Evolutionary conservation across 2,113 vertebrate genomes (phyloP).

Genomic region (Anoura caudifer): DNA sequence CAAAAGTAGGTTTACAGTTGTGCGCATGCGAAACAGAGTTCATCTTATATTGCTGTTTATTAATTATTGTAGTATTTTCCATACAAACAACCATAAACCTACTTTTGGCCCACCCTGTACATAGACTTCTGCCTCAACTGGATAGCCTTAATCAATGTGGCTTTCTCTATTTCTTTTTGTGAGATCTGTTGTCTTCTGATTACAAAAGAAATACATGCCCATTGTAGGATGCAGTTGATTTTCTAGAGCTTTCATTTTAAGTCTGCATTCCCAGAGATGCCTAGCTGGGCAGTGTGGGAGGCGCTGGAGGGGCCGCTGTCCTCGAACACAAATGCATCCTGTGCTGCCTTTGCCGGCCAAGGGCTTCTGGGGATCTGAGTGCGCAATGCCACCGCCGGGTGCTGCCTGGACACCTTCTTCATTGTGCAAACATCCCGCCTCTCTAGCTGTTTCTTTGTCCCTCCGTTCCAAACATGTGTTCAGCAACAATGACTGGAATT

Average conservation of each 20-base stretch:
- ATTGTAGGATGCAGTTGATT: constrained; percentile 44
- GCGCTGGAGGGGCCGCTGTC: neutral
- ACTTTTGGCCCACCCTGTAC: neutral
- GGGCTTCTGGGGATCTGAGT: neutral
- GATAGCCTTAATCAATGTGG: constrained; percentile 38
- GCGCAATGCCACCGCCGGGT: neutral
- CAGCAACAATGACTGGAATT: constrained; percentile 8
- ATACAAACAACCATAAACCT: neutral
- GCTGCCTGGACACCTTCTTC: neutral
- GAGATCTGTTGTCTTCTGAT: constrained; percentile 58
- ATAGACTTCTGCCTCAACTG: constrained; percentile 32
- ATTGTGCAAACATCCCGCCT: neutral
- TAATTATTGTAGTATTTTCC: neutral
- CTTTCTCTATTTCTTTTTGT: constrained; percentile 41
- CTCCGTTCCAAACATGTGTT: neutral
- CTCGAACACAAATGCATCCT: neutral
- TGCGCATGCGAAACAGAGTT: neutral
- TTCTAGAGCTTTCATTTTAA: constrained; percentile 42
- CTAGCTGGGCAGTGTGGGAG: constrained; percentile 9
- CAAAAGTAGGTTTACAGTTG: neutral
- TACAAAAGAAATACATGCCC: constrained; percentile 59
- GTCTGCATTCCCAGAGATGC: constrained; percentile 37
- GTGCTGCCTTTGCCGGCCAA: neutral
- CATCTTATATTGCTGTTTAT: neutral
- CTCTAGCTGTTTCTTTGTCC: neutral